Evolutionary conservation across 1,140 invertebrate genomes (phyloP).

Genomic region (Drosophila pandora): DNA sequence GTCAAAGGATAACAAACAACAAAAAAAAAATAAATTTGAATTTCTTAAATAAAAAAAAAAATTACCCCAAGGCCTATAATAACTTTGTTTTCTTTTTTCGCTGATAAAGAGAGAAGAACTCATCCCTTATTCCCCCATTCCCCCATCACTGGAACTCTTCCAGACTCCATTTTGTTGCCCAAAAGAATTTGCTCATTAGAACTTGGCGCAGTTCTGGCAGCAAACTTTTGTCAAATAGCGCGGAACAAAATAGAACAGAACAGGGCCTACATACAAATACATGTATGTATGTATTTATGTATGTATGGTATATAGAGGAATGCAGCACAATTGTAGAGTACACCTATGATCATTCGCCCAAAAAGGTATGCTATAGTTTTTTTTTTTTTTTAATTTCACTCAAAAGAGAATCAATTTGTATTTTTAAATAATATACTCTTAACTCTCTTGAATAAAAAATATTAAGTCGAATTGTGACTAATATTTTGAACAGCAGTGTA

Average conservation of each 20-base stretch:
- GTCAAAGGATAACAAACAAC: background rate
- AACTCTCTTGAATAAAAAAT: too few species aligned
- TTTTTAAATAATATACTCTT: background rate
- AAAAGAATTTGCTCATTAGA: conserved; percentile 61
- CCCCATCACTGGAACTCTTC: background rate
- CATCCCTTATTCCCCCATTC: background rate
- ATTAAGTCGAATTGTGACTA: background rate
- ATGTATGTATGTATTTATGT: too few species aligned
- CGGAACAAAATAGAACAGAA: conserved; percentile 7
- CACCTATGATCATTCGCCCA: background rate
- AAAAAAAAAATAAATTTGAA: background rate
- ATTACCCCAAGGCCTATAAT: background rate
- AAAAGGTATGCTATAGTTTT: background rate
- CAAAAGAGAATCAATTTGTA: too few species aligned
- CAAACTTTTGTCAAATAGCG: conserved; percentile 53
- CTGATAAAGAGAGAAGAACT: conserved; percentile 28
- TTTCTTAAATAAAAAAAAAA: background rate
- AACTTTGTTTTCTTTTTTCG: conserved; percentile 19
- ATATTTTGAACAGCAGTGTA: conserved; percentile 7
- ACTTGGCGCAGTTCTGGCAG: conserved; percentile 47
- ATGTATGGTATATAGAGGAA: background rate
- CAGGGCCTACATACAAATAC: conserved; percentile 15
- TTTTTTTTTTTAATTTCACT: background rate
- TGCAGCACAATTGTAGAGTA: conserved; percentile 60
- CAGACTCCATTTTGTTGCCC: conserved; percentile 33